These are phyloP conservation scores for Drosophila bocqueti DNA, from an alignment of 1,140 invertebrate genomes.

Conservation along the genomic window DNA sequence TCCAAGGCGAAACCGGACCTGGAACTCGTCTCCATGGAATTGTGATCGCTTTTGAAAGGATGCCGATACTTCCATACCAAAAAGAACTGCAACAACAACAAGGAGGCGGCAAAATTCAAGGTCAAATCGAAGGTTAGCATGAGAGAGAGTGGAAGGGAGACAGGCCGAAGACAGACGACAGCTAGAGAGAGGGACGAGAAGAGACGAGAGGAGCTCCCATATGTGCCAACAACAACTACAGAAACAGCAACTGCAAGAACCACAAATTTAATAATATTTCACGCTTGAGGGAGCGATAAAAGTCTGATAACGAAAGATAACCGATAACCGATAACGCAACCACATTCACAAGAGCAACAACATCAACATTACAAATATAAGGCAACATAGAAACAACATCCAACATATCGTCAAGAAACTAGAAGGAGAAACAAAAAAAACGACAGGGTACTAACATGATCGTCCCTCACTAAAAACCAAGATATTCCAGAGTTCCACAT, in stretches of 20 bases:
- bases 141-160: slow-evolving; percentile 47
- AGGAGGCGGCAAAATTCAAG: slow-evolving; percentile 39
- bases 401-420: slow-evolving; percentile 51
- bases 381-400: slow-evolving; percentile 11
- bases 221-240: slow-evolving; percentile 63
- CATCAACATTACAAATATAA: slow-evolving; percentile 30
- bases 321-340: slow-evolving; percentile 6
- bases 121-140: slow-evolving; percentile 48
- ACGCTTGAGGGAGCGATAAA: slow-evolving; percentile 65
- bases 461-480: slow-evolving; percentile 12
- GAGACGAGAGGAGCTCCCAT: slow-evolving; percentile 57
- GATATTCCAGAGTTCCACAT: slow-evolving; percentile 3
- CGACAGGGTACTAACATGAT: slow-evolving; percentile 38
- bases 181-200: slow-evolving; percentile 38
- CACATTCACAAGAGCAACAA: slow-evolving; percentile 26
- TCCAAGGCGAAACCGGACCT: slow-evolving; percentile 48
- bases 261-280: slow-evolving; percentile 55
- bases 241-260: slow-evolving; percentile 19
- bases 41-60: slow-evolving; percentile 40
- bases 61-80: slow-evolving; percentile 27
- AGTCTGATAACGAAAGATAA: slow-evolving; percentile 74
- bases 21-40: slow-evolving; percentile 59
- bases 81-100: slow-evolving; percentile 15
- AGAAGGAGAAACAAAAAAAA: not conserved
- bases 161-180: slow-evolving; percentile 56